A percentile compares a stretch with the other conserved stretches of the same genome.
phyloP scores from a whole-genome alignment of 2,113 vertebrate genomes.

The Cynopterus brachyotis region DNA sequence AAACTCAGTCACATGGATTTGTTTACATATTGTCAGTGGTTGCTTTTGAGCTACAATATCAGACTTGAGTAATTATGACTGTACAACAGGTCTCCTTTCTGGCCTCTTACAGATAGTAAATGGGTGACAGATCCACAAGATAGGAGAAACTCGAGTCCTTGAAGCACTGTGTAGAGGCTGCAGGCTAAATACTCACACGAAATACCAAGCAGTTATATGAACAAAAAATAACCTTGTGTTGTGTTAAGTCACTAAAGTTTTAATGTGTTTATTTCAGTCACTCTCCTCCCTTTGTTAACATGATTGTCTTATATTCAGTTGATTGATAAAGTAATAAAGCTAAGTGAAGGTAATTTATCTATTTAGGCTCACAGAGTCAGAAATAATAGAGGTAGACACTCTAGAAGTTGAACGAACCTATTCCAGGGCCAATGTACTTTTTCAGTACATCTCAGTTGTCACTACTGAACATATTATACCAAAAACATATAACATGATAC shows the following conservation, averaged over 20 bases:
- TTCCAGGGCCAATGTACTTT: neutral
- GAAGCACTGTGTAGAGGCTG: neutral
- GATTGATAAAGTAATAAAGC: neutral
- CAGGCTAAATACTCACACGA: rapidly evolving
- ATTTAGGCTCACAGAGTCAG: neutral
- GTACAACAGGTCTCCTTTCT: neutral
- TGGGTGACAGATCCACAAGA: neutral
- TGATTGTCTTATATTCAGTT: neutral
- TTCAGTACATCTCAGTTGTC: neutral
- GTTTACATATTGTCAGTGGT: neutral
- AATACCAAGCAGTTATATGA: neutral
- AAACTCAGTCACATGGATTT: neutral
- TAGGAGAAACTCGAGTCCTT: neutral
- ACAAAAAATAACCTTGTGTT: neutral
- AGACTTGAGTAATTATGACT: neutral
- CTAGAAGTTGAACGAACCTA: neutral
- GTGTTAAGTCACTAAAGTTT: neutral
- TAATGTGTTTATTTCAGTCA: neutral
- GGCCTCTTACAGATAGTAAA: neutral
- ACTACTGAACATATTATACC: neutral
- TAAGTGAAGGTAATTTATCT: neutral
- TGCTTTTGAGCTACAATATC: neutral
- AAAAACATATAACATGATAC: neutral
- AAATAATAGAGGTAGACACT: neutral
- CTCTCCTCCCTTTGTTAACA: neutral